A percentile compares a stretch with the other conserved stretches of the same genome.
Conservation (phyloP, 64 coral and sea anemone species). For the Montipora efflorescens region DNA sequence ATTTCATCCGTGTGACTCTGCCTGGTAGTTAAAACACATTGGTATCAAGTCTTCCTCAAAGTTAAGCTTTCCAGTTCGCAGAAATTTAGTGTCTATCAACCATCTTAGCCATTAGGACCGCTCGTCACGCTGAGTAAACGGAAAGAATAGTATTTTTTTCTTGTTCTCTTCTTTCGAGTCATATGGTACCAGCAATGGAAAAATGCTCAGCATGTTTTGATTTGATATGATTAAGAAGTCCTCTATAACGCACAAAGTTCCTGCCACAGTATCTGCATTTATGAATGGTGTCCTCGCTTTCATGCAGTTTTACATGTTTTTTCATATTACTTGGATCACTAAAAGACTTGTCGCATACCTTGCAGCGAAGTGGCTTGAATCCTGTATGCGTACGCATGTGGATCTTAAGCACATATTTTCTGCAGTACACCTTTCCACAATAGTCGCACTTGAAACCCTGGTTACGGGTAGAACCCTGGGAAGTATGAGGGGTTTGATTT, state of each 20-base stretch:
- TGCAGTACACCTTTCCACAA: constrained; percentile 95
- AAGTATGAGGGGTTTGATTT: not conserved
- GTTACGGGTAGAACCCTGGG: constrained; percentile 8
- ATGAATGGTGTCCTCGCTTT: constrained; percentile 90
- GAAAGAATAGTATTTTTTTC: too few relatives aligned
- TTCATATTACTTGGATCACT: constrained; percentile 99
- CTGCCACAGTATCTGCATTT: constrained; percentile 95
- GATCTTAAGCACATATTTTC: constrained; percentile 98
- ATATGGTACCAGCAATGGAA: not conserved
- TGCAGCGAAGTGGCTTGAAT: constrained; percentile 95
- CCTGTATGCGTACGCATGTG: constrained; percentile 99
- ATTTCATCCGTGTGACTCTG: too few relatives aligned
- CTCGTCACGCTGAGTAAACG: too few relatives aligned
- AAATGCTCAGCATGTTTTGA: constrained; percentile 76
- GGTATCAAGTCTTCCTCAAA: too few relatives aligned
- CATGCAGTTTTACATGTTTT: constrained; percentile 95
- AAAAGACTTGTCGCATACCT: constrained; percentile 97
- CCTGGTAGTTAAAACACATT: too few relatives aligned
- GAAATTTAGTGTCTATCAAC: too few relatives aligned
- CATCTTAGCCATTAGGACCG: too few relatives aligned
- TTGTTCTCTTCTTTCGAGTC: too few relatives aligned
- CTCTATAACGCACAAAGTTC: constrained; percentile 91
- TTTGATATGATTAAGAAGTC: constrained; percentile 96
- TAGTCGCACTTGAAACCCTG: constrained; percentile 95
- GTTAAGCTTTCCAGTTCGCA: too few relatives aligned